Percentiles rank a stretch among this genome's conserved stretches.
phyloP scores from a whole-genome alignment of 2,888 invertebrate genomes.

The Nipponacmea schrenckii region DNA sequence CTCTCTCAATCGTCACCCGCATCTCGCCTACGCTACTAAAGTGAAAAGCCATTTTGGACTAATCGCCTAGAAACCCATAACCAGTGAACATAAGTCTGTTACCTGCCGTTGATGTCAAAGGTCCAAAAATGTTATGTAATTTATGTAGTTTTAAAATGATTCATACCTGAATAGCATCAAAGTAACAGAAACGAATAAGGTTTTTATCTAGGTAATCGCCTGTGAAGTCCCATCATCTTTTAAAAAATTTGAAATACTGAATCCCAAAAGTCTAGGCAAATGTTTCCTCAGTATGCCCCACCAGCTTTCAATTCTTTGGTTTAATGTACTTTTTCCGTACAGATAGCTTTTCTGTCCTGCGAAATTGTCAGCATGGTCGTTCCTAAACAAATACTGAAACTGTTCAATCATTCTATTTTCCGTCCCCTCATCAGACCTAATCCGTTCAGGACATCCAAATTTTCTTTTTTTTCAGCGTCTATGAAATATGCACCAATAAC shows the following conservation, averaged over 20 bases:
- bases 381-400: constrained; percentile 23
- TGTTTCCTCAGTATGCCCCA: constrained; percentile 28
- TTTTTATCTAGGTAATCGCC: constrained; percentile 26
- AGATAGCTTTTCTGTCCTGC: constrained; percentile 14
- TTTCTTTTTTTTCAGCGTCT: constrained; percentile 10
- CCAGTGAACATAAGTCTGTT: too few relatives aligned
- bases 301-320: constrained; percentile 33
- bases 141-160: not conserved
- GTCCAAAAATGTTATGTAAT: too few relatives aligned
- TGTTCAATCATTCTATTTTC: constrained; percentile 20
- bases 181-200: constrained; percentile 28
- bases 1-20: too few relatives aligned
- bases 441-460: constrained; percentile 19
- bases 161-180: constrained; percentile 26
- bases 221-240: constrained; percentile 19
- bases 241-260: constrained; percentile 19
- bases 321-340: constrained; percentile 24
- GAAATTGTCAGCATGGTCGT: constrained; percentile 13
- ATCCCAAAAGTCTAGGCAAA: constrained; percentile 31
- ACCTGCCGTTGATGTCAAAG: too few relatives aligned
- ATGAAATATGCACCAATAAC: constrained; percentile 27
- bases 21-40: too few relatives aligned
- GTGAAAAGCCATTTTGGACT: too few relatives aligned
- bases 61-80: too few relatives aligned
- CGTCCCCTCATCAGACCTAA: constrained; percentile 27